Conservation (phyloP, 2,113 vertebrate species). For the Neofelis nebulosa region DNA sequence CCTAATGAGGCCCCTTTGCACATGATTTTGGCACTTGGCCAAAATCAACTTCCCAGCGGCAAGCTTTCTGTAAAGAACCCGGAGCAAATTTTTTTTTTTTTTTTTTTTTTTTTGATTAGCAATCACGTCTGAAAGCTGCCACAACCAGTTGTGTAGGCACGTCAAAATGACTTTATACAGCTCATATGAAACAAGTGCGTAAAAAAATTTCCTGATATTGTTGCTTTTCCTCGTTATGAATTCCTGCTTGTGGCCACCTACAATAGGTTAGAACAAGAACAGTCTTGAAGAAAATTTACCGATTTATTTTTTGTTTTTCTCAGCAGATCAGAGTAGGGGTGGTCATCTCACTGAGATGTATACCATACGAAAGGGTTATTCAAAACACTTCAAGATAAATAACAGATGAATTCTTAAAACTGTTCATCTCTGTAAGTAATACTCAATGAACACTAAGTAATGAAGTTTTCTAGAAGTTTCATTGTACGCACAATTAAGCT, state of each 20-base stretch:
- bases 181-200: constrained; percentile 80
- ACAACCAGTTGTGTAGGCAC: constrained; percentile 87
- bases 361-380: constrained; percentile 57
- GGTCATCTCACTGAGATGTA: constrained; percentile 74
- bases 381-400: constrained; percentile 79
- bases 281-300: constrained; percentile 67
- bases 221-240: constrained; percentile 79
- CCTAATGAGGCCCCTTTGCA: constrained; percentile 90
- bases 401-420: constrained; percentile 83
- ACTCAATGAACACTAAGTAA: constrained; percentile 85
- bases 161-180: constrained; percentile 89
- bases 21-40: constrained; percentile 89
- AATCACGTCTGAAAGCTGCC: constrained; percentile 88
- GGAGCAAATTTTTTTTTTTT: constrained; percentile 80
- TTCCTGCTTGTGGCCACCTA: constrained; percentile 73
- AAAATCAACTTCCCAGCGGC: constrained; percentile 92
- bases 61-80: constrained; percentile 89
- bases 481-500: constrained; percentile 57
- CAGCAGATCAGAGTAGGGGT: constrained; percentile 77
- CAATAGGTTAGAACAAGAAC: constrained; percentile 66
- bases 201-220: constrained; percentile 66
- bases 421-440: constrained; percentile 84
- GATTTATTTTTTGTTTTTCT: constrained; percentile 72
- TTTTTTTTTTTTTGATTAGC: constrained; percentile 81
- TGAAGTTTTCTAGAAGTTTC: constrained; percentile 82